Base-by-base conservation (phyloP, 2,113 vertebrate genomes). In the cat (Felis catus) region DNA sequence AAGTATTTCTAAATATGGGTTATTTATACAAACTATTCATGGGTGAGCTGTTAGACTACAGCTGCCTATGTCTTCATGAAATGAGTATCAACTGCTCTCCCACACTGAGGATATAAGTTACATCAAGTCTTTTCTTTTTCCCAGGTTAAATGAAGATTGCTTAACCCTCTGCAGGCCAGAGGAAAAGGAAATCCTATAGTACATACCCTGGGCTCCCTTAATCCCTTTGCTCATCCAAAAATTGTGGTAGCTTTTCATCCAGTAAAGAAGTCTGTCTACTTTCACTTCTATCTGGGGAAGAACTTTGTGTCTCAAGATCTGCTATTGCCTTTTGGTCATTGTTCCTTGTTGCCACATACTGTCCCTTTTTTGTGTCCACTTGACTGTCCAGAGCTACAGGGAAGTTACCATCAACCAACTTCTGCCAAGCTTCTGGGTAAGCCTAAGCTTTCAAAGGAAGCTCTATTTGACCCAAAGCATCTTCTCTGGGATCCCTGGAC, bases 101-200 rank as follows among this genome's bases (percentile, higher is more conserved):
- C 31, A 66, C 9, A 33, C 14, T 45, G 29, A 39, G 29, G 14
- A 29, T 81, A 16, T 19, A 51, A 87, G 39, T 48, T 66, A 51
- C 15, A 76, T 36, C 33, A 93, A 89, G 65, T 79, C 53, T 93
- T 88, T 88, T 71, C 23, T 85, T 96, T 96, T 95, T 41, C 39
- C 61, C 41, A 65, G 71, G 16, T 70, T 76, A 95, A 93, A 70
- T 76, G 55, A 92, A 76, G 97, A 36, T 87, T 83, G 25, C 58
- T 94, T 87, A 78, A 92, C 48, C 15, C 19, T 25, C 14, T 73
- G 13, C 23, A 39, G 36, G 21, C 19, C 19, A 92, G 10, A 55
- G 65, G 15, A 36, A 15, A 88, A 92, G 51, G 51, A 96, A 90
- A 65, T 80, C 39, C 70, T 84, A 51, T 0, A 31, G 27, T 33